Percentiles rank a stretch among this genome's conserved stretches.
Conservation (phyloP, 1,140 invertebrate genomes). For the Panulirus ornatus region DNA sequence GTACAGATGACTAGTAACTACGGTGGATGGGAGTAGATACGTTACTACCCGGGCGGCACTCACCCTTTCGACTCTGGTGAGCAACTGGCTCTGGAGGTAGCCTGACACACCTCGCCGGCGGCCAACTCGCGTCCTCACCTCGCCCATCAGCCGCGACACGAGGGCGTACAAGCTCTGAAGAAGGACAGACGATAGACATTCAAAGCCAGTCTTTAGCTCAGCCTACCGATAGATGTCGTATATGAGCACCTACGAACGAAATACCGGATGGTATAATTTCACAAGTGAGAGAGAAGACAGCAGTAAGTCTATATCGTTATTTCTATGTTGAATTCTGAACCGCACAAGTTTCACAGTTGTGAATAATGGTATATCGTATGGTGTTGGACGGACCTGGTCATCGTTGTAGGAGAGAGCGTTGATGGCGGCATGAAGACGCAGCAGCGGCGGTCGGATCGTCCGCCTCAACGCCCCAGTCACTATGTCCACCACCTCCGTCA, state of each 20-base stretch:
- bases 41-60: not conserved
- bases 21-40: not conserved
- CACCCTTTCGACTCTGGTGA: conserved; percentile 47
- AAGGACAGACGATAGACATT: too few relatives aligned
- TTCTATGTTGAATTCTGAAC: too few relatives aligned
- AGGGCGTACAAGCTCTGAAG: conserved; percentile 37
- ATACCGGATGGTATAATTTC: too few relatives aligned
- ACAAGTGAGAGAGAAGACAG: too few relatives aligned
- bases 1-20: too few relatives aligned
- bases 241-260: too few relatives aligned
- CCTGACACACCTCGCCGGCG: conserved; percentile 11
- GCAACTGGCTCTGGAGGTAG: not conserved
- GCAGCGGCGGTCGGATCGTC: not conserved
- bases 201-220: too few relatives aligned
- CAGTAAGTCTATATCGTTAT: too few relatives aligned
- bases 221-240: too few relatives aligned
- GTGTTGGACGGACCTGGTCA: conserved; percentile 40
- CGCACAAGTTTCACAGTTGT: too few relatives aligned
- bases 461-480: not conserved
- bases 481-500: not conserved
- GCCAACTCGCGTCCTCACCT: not conserved
- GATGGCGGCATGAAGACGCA: not conserved
- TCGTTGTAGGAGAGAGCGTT: conserved; percentile 42
- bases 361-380: too few relatives aligned
- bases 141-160: conserved; percentile 42